Base-by-base conservation (phyloP, 2,113 vertebrate genomes). In the Dicentrarchus labrax region DNA sequence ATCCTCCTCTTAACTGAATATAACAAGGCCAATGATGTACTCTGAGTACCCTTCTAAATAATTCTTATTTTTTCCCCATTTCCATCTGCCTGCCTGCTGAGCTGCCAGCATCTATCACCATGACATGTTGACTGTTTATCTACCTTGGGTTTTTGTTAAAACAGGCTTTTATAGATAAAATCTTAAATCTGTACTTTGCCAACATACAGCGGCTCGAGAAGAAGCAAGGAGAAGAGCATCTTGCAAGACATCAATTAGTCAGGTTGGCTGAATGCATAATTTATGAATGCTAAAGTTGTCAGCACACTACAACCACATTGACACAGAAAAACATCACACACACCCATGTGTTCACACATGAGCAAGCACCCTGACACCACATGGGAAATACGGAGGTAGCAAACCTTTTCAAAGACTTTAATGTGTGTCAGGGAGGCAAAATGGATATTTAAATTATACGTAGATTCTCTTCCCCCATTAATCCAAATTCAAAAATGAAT, bases 251-350 rank as follows among this genome's bases (percentile, higher is more conserved):
- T 82, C 71, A 80, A 83, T 85, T 85, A 85, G 68, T 69, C 50
- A 73, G 64, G 53, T 79, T 64, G 66, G 82, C 39, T 64, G 51
- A 71, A 86, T 88, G 60, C 51, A 85, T 86, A 73, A 91, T 86
- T 82, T 19, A 88, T 76, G 50, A 2, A 66, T 48, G 54, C 51
- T 72, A 53, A 79, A 70, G 60, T 66, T 65, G 62, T 76, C 59
- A n/a, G 66, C 64, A 69, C 75, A 65, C 77, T 8, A 24, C 65
- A 30, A 61, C 79, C 56, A 43, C 45, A 30, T 39, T 30, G 72
- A 59, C 60, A 38, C 17, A 22, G 6, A 47, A 3, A 57, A 19
- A 80, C 64, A 36, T 1, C 60, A 57, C 61, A 66, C 56, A 69
- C 70, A 69, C 50, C 4, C 12, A 12, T 21, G 51, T 47, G 62